phyloP scores from a whole-genome alignment of 2,113 vertebrate species.

The Raja brachyura region DNA sequence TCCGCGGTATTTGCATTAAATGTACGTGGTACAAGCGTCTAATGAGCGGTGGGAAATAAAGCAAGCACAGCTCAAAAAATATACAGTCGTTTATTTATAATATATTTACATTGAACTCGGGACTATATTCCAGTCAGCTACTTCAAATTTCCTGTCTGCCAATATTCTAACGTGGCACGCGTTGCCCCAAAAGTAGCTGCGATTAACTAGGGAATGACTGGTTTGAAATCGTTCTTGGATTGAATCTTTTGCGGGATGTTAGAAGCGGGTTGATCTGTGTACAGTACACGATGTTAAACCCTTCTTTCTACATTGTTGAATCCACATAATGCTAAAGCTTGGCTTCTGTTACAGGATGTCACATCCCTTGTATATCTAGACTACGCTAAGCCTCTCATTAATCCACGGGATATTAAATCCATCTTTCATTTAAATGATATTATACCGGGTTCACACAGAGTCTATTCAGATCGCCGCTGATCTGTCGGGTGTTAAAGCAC shows the following conservation, averaged over 20 bases:
- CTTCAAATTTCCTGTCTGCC: not conserved
- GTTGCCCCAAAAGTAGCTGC: not conserved
- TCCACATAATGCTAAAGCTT: not conserved
- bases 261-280: too few species aligned
- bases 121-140: not conserved
- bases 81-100: too few species aligned
- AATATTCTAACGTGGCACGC: not conserved
- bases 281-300: not conserved
- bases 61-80: not conserved
- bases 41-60: not conserved
- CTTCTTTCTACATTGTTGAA: not conserved
- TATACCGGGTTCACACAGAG: not conserved
- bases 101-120: not conserved
- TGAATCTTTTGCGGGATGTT: not conserved
- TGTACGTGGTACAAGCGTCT: not conserved
- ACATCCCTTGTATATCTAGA: not conserved
- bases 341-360: not conserved
- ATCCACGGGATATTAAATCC: not conserved
- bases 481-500: not conserved
- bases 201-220: not conserved
- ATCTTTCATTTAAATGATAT: not conserved
- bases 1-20: constrained; percentile 28
- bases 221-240: not conserved
- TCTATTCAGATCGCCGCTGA: not conserved
- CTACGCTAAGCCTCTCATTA: too few species aligned